A percentile compares a stretch with the other conserved stretches of the same genome.
phyloP scores from a whole-genome alignment of 2,113 vertebrate species.

The Eulemur macaco region DNA sequence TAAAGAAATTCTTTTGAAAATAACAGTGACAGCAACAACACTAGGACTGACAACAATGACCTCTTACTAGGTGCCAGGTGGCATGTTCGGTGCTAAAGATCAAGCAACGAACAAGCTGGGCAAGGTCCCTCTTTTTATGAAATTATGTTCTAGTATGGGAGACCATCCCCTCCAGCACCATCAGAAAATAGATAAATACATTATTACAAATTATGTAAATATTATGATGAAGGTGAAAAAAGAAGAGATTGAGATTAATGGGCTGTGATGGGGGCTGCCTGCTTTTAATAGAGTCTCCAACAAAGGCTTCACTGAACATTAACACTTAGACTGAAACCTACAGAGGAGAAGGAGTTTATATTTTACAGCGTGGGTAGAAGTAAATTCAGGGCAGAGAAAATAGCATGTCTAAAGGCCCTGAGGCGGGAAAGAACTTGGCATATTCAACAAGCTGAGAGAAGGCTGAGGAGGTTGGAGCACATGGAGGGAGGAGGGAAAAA shows the following conservation, averaged over 20 bases:
- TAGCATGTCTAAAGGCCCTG: background rate
- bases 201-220: background rate
- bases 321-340: background rate
- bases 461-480: too few relatives aligned
- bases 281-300: background rate
- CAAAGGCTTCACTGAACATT: background rate
- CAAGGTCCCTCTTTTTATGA: background rate
- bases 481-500: background rate
- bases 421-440: background rate
- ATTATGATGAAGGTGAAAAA: background rate
- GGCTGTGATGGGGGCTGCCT: background rate
- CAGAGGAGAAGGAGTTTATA: background rate
- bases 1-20: slow-evolving; percentile 15
- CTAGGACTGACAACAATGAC: background rate
- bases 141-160: background rate
- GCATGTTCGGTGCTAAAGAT: background rate
- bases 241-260: background rate
- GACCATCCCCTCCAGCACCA: background rate
- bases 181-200: background rate
- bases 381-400: slow-evolving; percentile 1
- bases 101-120: background rate
- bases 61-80: background rate
- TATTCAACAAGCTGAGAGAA: background rate
- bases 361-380: background rate
- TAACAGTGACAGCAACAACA: background rate